Percentiles rank a stretch among this genome's conserved stretches.
These are phyloP conservation scores for Lamproptera curius DNA, from an alignment of 2,888 invertebrate species.

Conservation along the genomic window DNA sequence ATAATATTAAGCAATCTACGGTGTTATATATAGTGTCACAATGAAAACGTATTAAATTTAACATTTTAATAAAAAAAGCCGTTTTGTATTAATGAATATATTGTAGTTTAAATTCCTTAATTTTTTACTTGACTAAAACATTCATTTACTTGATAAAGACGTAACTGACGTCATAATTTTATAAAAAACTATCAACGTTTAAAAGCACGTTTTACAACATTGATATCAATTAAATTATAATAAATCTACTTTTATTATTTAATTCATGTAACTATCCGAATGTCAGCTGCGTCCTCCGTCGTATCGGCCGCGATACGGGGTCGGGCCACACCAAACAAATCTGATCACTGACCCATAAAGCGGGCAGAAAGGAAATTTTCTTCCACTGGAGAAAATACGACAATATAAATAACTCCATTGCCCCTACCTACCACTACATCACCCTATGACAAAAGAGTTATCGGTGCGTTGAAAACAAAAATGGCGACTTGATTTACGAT, in stretches of 20 bases:
- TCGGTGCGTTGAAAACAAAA: conserved; percentile 79
- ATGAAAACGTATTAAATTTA: too few species aligned
- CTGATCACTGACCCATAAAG: conserved; percentile 77
- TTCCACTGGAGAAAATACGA: conserved; percentile 72
- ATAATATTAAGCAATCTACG: too few species aligned
- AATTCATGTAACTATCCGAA: background rate
- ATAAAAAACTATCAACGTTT: too few species aligned
- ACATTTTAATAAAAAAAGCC: too few species aligned
- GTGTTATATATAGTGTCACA: too few species aligned
- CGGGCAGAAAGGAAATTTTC: conserved; percentile 76
- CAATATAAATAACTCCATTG: conserved; percentile 77
- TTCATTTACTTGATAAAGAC: too few species aligned
- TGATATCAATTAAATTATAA: too few species aligned
- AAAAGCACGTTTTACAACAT: too few species aligned
- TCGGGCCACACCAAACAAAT: conserved; percentile 58
- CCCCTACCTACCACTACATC: conserved; percentile 70
- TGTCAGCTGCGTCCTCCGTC: conserved; percentile 34
- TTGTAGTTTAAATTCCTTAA: too few species aligned
- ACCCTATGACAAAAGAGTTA: conserved; percentile 79
- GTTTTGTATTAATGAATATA: too few species aligned
- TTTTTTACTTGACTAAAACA: too few species aligned
- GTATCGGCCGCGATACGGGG: conserved; percentile 32
- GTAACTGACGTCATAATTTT: too few species aligned
- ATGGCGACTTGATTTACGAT: conserved; percentile 73
- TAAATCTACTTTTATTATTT: background rate